Evolutionary conservation across 2,888 invertebrate species (phyloP).

Genomic region (Cephus spinipes): DNA sequence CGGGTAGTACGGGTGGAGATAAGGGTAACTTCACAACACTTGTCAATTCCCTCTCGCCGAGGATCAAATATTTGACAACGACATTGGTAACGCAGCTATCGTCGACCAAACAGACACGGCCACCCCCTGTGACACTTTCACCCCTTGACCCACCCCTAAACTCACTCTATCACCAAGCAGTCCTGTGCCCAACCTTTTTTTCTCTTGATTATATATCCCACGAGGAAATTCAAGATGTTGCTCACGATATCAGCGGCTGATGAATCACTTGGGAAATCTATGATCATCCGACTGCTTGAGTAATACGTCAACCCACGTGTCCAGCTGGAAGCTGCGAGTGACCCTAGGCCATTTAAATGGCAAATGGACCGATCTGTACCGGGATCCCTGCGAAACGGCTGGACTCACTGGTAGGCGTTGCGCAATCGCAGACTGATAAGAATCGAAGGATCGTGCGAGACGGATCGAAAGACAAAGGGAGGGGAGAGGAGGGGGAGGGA

Average conservation of each 20-base stretch:
- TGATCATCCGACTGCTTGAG: background rate
- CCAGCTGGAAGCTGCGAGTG: background rate
- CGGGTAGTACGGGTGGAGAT: background rate
- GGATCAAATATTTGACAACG: background rate
- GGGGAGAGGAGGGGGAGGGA: background rate
- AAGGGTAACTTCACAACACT: background rate
- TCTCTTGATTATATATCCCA: background rate
- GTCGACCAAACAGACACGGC: background rate
- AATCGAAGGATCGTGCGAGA: constrained; percentile 21
- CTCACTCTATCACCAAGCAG: background rate
- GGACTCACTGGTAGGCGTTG: background rate
- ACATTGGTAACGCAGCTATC: background rate
- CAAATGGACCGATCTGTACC: background rate
- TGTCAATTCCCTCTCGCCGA: background rate
- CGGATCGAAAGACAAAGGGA: constrained; percentile 11
- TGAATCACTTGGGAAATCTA: background rate
- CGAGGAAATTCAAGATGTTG: background rate
- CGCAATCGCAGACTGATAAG: background rate
- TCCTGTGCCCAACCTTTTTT: background rate
- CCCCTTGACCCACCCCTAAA: background rate
- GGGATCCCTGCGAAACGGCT: background rate
- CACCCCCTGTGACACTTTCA: background rate
- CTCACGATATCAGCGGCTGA: background rate
- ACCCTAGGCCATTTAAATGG: background rate
- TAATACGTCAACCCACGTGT: background rate